Percentiles rank a stretch among this genome's conserved stretches.
Conservation (phyloP, 2,113 vertebrate genomes). For the Pristiophorus japonicus region DNA sequence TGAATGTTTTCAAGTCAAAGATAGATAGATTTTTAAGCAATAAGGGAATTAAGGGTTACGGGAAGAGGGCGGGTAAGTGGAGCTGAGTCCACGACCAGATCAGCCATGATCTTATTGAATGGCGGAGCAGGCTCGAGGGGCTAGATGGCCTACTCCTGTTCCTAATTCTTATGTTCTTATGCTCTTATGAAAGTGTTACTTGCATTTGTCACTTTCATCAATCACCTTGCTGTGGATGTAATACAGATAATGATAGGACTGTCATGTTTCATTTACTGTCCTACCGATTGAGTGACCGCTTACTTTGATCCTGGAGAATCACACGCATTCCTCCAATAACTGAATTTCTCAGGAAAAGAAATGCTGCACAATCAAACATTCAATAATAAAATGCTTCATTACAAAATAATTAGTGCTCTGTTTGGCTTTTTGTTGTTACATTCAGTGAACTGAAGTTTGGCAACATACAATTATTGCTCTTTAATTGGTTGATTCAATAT, state of each 20-base stretch:
- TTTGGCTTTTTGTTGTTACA: background rate
- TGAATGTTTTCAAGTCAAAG: too few relatives aligned
- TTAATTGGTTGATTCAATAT: background rate
- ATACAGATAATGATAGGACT: background rate
- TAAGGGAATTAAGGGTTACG: too few relatives aligned
- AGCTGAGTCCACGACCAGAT: too few relatives aligned
- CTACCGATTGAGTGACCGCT: background rate
- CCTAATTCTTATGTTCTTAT: too few relatives aligned
- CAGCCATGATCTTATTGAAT: too few relatives aligned
- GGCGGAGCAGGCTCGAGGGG: too few relatives aligned
- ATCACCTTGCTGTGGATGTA: background rate
- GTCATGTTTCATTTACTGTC: background rate
- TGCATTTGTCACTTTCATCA: background rate
- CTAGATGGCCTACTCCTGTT: too few relatives aligned
- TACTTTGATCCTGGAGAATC: background rate
- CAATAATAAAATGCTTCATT: background rate
- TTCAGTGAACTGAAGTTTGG: background rate
- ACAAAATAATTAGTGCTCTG: background rate
- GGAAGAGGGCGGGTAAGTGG: too few relatives aligned
- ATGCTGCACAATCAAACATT: background rate
- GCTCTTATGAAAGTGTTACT: background rate
- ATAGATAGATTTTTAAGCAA: too few relatives aligned
- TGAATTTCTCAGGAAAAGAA: background rate
- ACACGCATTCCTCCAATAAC: background rate
- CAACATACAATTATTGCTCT: conserved; percentile 4